These are phyloP conservation scores for Nycticryphes semicollaris DNA, from an alignment of 2,113 vertebrate genomes.

Conservation along the genomic window DNA sequence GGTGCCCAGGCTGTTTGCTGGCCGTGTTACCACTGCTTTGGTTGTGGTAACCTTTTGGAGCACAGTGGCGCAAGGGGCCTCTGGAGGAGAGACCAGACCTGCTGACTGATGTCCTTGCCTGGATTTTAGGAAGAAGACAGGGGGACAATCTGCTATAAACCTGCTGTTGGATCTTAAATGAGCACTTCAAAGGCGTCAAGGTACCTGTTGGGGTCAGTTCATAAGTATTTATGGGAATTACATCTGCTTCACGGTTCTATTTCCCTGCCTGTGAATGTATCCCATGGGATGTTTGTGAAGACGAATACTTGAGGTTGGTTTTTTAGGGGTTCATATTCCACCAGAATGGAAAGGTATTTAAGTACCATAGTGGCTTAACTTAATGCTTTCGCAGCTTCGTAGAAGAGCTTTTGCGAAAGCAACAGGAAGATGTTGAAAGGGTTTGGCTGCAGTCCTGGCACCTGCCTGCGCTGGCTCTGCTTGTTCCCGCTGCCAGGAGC, in stretches of 20 bases:
- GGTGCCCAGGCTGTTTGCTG: background rate
- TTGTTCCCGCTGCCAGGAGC: background rate
- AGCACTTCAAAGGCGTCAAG: background rate
- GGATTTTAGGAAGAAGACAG: background rate
- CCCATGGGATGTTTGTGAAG: background rate
- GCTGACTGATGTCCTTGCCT: background rate
- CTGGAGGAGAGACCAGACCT: background rate
- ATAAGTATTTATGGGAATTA: background rate
- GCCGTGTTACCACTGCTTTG: background rate
- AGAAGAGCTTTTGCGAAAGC: background rate
- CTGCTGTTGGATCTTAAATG: background rate
- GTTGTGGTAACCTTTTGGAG: background rate
- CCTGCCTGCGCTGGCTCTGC: background rate
- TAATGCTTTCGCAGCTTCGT: background rate
- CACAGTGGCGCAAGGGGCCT: background rate
- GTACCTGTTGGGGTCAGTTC: background rate
- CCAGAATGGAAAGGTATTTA: background rate
- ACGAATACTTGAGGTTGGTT: no score
- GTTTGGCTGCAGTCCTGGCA: background rate
- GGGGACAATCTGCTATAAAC: background rate
- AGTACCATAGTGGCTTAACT: background rate
- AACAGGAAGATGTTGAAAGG: background rate
- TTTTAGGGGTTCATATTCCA: fast-evolving
- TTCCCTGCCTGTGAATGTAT: fast-evolving
- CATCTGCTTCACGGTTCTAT: background rate